A percentile compares a stretch with the other conserved stretches of the same genome.
Evolutionary conservation across 2,797 vertebrate species (phyloP).

Genomic region (Sciurus carolinensis): DNA sequence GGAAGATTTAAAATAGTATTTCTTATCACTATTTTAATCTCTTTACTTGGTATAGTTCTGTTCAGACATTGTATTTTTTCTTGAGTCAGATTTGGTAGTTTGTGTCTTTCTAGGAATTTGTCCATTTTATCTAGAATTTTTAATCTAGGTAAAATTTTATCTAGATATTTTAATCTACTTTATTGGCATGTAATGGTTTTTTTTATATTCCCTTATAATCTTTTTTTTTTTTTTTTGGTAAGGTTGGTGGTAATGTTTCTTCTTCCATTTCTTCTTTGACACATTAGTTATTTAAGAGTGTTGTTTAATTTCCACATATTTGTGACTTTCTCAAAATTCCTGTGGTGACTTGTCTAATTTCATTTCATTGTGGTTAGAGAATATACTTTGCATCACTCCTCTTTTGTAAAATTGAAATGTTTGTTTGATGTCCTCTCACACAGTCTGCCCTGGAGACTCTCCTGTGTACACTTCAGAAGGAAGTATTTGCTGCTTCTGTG

Average conservation of each 20-base stretch:
- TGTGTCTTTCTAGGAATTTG: not conserved
- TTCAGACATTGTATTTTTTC: constrained; percentile 1
- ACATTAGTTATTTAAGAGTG: not conserved
- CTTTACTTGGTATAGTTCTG: constrained; percentile 10
- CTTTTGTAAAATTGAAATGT: not conserved
- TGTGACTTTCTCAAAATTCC: not conserved
- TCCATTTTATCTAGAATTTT: not conserved
- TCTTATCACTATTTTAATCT: not conserved
- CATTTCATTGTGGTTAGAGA: not conserved
- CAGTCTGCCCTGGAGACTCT: not conserved
- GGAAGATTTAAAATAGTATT: not conserved
- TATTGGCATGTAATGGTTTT: not conserved
- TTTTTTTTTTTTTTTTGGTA: not conserved
- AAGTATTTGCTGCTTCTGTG: not conserved
- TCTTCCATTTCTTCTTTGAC: constrained; percentile 3
- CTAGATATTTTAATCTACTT: not conserved
- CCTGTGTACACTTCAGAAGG: not conserved
- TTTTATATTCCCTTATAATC: not conserved
- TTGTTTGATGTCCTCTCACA: not conserved
- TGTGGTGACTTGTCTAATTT: not conserved
- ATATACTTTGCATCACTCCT: not conserved
- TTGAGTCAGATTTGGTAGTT: constrained; percentile 5
- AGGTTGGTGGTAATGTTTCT: not conserved
- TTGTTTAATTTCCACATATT: constrained; percentile 2
- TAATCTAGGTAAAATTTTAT: not conserved